Conservation (phyloP, 2,113 vertebrate species). For the Ivindomyrus marchei region DNA sequence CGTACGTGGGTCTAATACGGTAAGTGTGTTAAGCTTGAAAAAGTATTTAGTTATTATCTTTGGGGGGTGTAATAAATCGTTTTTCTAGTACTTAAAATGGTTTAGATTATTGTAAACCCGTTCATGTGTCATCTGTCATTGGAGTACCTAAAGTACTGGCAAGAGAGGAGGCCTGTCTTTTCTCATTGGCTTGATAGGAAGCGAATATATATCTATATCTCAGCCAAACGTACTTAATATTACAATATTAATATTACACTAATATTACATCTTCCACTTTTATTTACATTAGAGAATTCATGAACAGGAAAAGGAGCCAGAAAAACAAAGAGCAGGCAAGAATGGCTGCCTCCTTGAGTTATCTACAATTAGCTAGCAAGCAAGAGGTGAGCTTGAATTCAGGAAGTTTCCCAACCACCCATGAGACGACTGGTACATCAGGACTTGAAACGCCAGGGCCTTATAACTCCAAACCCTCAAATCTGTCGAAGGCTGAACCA, state of each 20-base stretch:
- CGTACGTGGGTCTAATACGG: not conserved
- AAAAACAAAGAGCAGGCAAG: not conserved
- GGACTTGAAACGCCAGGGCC: not conserved
- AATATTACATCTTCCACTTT: not conserved
- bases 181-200: not conserved
- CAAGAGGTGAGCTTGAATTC: not conserved
- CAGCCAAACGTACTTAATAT: not conserved
- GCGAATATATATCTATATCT: not conserved
- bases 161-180: not conserved
- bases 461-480: not conserved
- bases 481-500: not conserved
- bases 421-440: too few species aligned
- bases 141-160: not conserved
- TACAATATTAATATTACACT: not conserved
- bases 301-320: not conserved
- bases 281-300: not conserved
- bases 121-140: not conserved
- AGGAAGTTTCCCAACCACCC: not conserved
- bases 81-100: not conserved
- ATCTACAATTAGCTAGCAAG: not conserved
- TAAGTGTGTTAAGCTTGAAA: not conserved
- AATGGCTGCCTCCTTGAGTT: slow-evolving; percentile 9
- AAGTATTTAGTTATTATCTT: not conserved
- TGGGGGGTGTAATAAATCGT: not conserved
- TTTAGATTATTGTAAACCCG: not conserved